Base-by-base conservation (phyloP, 1,140 invertebrate species). In the Plectrocnemia conspersa region DNA sequence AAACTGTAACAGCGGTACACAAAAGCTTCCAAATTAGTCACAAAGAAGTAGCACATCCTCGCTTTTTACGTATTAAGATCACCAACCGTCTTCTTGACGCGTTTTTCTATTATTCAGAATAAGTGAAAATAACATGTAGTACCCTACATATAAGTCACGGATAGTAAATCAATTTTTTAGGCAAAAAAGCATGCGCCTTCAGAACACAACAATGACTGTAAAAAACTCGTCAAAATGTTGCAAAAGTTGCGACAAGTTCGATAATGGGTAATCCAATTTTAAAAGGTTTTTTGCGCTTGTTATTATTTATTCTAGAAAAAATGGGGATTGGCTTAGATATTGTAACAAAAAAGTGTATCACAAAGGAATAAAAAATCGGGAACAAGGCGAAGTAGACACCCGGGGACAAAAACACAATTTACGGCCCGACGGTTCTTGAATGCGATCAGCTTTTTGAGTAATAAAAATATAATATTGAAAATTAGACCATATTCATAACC, bases 391-490 rank as follows among this genome's bases (percentile, higher is more conserved):
- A 42, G 52, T 50, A 45, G 45, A 61, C 54, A 56, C 59, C 32
- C 53, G n/a, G 35, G 10, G 36, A 61, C 54, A 61, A 61, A 42
- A 61, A 57, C 59, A 32, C 42, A 50, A 45, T 60, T 60, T 50
- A 52, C 58, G 54, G 23, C 49, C 48, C 42, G 46, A 13, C 16
- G 48, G 16, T 21, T n/a, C 44, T 19, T 38, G 36, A 60, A 60
- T 53, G 25, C 54, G 35, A 50, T 42, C 44, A 10, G 42, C 49
- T 54, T 53, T 48, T 52, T 53, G 21, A 21, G 40, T 61, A 61
- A 61, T 61, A 57, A 57, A 61, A 61, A 57, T 49, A 60, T 61
- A 61, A 57, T 61, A 57, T 61, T 52, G 54, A 61, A 61, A 61
- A 61, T 61, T 61, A 61, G 59, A 48, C 50, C 59, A 61, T 61